These are phyloP conservation scores for Silvanus unidentatus DNA, from an alignment of 2,888 invertebrate species.

Conservation along the genomic window DNA sequence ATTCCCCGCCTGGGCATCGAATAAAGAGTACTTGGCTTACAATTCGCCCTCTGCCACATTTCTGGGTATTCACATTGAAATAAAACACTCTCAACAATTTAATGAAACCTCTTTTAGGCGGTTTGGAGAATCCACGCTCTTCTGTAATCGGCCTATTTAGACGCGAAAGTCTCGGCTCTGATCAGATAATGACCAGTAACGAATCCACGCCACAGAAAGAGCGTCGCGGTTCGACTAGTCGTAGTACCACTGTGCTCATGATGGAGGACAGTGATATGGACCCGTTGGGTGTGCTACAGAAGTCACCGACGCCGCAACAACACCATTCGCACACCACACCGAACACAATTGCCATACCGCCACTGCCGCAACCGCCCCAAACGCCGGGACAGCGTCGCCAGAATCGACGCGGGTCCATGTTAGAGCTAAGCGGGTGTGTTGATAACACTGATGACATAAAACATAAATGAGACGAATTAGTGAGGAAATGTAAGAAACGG, in stretches of 20 bases:
- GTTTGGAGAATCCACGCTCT: conserved; percentile 81
- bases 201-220: conserved; percentile 45
- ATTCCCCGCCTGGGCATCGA: conserved; percentile 93
- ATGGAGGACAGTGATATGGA: conserved; percentile 52
- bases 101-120: conserved; percentile 52
- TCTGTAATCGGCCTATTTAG: conserved; percentile 87
- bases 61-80: too few relatives aligned
- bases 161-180: conserved; percentile 73
- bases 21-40: conserved; percentile 88
- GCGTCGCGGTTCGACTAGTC: conserved; percentile 31
- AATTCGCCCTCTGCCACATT: conserved; percentile 88
- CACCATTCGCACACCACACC: conserved; percentile 6
- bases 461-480: conserved; percentile 26
- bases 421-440: conserved; percentile 72
- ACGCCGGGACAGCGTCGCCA: conserved; percentile 61
- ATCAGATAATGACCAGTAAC: conserved; percentile 51
- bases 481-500: conserved; percentile 25
- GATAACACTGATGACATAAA: conserved; percentile 25
- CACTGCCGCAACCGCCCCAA: conserved; percentile 50
- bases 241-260: conserved; percentile 48
- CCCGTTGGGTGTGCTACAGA: conserved; percentile 39
- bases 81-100: not conserved
- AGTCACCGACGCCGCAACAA: conserved; percentile 13
- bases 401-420: conserved; percentile 72
- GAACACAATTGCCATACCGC: conserved; percentile 43